phyloP scores from a whole-genome alignment of 2,113 vertebrate species.

The Himantopus leucocephalus region DNA sequence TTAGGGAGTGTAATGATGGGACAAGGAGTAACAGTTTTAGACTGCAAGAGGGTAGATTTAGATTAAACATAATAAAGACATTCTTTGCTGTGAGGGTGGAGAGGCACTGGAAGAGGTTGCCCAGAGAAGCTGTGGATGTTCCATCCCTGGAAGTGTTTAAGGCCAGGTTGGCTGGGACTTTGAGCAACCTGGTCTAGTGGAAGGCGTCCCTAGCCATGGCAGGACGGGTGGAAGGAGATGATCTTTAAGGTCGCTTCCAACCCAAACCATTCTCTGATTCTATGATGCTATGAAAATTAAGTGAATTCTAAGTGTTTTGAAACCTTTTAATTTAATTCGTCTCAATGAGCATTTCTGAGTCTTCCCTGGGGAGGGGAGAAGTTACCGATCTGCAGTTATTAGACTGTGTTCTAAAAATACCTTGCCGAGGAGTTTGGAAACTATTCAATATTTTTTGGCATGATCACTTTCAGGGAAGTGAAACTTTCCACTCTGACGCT shows the following conservation, averaged over 20 bases:
- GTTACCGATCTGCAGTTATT: not conserved
- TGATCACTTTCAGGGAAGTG: not conserved
- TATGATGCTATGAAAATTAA: not conserved
- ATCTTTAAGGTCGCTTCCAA: not conserved
- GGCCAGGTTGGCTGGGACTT: not conserved
- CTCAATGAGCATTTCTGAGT: not conserved
- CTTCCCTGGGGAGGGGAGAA: not conserved
- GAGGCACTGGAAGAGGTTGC: not conserved
- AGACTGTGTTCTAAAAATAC: not conserved
- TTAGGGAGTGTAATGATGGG: not conserved
- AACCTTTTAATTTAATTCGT: not conserved
- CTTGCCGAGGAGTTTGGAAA: not conserved
- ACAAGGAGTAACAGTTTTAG: not conserved
- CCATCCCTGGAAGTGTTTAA: not conserved
- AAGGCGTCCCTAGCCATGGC: not conserved
- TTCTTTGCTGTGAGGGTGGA: not conserved
- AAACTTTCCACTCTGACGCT: not conserved
- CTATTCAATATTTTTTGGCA: not conserved
- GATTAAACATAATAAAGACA: not conserved
- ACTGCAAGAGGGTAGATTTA: not conserved
- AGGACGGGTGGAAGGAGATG: not conserved
- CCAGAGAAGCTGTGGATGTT: not conserved
- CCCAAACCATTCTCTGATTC: not conserved
- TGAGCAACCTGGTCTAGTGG: not conserved
- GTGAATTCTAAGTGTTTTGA: not conserved